Conservation (phyloP, 2,888 invertebrate genomes). For the Drosophila subquinaria region DNA sequence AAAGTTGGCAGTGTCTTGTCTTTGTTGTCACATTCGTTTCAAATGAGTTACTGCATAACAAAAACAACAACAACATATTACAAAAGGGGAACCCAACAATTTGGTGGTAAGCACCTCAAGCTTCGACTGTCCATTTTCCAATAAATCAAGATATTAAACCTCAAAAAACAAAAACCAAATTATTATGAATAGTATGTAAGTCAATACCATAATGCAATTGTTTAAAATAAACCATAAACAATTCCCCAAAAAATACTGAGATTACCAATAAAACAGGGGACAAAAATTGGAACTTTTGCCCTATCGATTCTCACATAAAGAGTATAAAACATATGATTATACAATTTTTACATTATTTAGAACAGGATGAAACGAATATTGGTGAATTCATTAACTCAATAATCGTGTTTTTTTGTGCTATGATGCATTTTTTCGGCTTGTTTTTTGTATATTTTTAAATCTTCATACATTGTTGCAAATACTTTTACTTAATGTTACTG, state of each 20-base stretch:
- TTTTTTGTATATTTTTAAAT: too few species aligned
- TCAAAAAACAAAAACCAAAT: conserved; percentile 4
- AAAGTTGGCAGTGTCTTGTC: conserved; percentile 18
- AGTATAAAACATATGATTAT: too few species aligned
- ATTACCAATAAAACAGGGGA: too few species aligned
- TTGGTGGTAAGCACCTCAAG: background rate
- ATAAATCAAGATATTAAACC: background rate
- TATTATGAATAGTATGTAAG: background rate
- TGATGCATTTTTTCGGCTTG: too few species aligned
- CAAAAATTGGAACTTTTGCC: too few species aligned
- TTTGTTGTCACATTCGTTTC: background rate
- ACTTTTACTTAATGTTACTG: too few species aligned
- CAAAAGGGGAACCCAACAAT: conserved; percentile 1
- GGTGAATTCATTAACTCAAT: too few species aligned
- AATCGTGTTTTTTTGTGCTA: too few species aligned
- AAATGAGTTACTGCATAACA: conserved; percentile 16
- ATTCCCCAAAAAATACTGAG: background rate
- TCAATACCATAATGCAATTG: background rate
- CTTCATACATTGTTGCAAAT: too few species aligned
- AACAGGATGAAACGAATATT: too few species aligned
- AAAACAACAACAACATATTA: conserved; percentile 5
- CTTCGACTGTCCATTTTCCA: conserved; percentile 5
- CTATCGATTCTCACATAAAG: too few species aligned
- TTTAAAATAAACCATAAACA: background rate
- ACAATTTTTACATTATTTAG: too few species aligned